Evolutionary conservation across 2,113 vertebrate genomes (phyloP).

Genomic region (Chaetodon auriga): DNA sequence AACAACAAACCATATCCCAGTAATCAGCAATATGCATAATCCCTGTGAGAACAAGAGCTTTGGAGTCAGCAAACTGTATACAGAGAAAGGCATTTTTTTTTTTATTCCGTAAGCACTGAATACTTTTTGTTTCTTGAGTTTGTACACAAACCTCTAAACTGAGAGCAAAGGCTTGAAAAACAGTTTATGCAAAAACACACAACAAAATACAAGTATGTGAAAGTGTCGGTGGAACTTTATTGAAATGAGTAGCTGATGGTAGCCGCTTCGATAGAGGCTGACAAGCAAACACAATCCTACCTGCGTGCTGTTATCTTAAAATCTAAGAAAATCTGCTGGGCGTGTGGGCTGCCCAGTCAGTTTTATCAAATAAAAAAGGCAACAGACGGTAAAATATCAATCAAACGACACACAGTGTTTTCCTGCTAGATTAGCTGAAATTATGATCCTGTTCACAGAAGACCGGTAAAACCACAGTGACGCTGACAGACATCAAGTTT

Average conservation of each 20-base stretch:
- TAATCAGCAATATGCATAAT: constrained; percentile 60
- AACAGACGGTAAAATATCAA: constrained; percentile 9
- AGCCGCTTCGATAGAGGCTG: not conserved
- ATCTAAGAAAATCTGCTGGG: not conserved
- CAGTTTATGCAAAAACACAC: constrained; percentile 7
- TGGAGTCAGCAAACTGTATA: constrained; percentile 51
- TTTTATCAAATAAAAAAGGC: not conserved
- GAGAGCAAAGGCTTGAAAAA: constrained; percentile 15
- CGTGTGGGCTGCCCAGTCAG: not conserved
- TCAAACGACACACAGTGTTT: not conserved
- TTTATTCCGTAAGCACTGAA: constrained; percentile 15
- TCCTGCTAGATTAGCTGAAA: constrained; percentile 8
- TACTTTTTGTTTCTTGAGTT: constrained; percentile 17
- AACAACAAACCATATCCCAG: constrained; percentile 54
- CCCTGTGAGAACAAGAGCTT: constrained; percentile 58
- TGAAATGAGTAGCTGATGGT: not conserved
- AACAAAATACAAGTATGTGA: constrained; percentile 6
- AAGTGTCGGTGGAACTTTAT: not conserved
- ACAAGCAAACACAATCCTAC: not conserved
- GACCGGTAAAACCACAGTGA: constrained; percentile 3
- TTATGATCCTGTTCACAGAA: not conserved
- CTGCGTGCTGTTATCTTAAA: not conserved
- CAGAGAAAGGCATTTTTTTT: constrained; percentile 18
- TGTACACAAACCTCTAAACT: constrained; percentile 17
- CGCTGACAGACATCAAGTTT: constrained; percentile 23